Evolutionary conservation across 1,140 invertebrate species (phyloP).

Genomic region (Anoplophora glabripennis): DNA sequence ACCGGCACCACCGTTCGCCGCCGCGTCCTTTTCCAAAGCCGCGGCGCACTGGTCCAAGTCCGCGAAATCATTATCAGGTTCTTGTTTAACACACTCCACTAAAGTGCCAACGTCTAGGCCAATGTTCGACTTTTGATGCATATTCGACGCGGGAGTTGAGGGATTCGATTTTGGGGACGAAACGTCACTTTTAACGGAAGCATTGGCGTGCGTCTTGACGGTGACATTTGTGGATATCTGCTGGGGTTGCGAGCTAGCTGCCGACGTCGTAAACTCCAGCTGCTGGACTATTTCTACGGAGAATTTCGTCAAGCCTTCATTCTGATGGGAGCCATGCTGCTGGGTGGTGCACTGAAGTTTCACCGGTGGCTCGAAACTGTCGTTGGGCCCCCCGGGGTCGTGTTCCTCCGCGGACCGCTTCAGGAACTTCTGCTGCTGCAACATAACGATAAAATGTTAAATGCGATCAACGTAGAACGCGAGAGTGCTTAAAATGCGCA

Average conservation of each 20-base stretch:
- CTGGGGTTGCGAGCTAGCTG: slow-evolving; percentile 77
- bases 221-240: slow-evolving; percentile 92
- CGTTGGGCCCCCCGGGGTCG: slow-evolving; percentile 57
- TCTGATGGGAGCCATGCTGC: slow-evolving; percentile 47
- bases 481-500: background rate
- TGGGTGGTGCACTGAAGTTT: slow-evolving; percentile 70
- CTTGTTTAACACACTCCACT: slow-evolving; percentile 82
- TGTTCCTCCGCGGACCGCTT: slow-evolving; percentile 72
- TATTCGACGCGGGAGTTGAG: slow-evolving; percentile 35
- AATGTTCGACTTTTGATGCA: slow-evolving; percentile 37
- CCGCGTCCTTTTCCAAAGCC: slow-evolving; percentile 75
- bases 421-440: slow-evolving; percentile 80
- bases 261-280: slow-evolving; percentile 79
- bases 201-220: slow-evolving; percentile 81
- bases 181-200: slow-evolving; percentile 75
- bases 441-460: slow-evolving; percentile 39
- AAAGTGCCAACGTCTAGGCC: slow-evolving; percentile 56
- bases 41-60: slow-evolving; percentile 77
- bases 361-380: slow-evolving; percentile 68
- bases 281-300: slow-evolving; percentile 85
- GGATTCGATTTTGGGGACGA: slow-evolving; percentile 53
- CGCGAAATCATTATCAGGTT: slow-evolving; percentile 76
- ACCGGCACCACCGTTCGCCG: slow-evolving; percentile 65
- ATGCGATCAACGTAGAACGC: background rate
- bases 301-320: slow-evolving; percentile 50